These are phyloP conservation scores for Dolichomitus sp. DNA, from an alignment of 2,888 invertebrate genomes.

Conservation along the genomic window DNA sequence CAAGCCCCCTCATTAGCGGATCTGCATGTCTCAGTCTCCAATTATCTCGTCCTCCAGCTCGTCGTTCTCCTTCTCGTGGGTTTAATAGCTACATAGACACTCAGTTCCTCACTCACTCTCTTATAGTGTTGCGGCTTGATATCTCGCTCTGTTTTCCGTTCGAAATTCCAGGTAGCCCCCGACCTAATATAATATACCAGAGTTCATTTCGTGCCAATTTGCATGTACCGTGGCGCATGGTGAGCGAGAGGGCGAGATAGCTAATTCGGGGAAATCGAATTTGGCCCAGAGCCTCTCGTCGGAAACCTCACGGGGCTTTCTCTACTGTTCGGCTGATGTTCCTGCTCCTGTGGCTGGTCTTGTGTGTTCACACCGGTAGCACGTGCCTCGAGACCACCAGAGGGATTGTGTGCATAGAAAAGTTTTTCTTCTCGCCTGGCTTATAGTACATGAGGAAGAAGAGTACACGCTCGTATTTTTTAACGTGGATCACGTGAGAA, in stretches of 20 bases:
- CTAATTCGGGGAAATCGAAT: conserved; percentile 84
- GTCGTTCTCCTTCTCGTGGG: conserved; percentile 64
- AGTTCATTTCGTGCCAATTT: conserved; percentile 85
- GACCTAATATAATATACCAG: conserved; percentile 84
- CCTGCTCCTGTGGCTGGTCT: conserved; percentile 42
- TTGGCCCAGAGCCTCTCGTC: conserved; percentile 79
- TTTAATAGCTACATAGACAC: conserved; percentile 58
- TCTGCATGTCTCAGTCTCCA: conserved; percentile 84
- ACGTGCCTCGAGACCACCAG: conserved; percentile 61
- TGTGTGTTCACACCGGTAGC: conserved; percentile 59
- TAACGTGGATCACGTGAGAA: conserved; percentile 23
- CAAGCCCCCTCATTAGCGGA: conserved; percentile 83
- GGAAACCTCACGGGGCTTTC: conserved; percentile 63
- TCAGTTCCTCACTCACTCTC: conserved; percentile 28
- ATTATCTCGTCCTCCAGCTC: conserved; percentile 78
- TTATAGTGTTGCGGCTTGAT: conserved; percentile 53
- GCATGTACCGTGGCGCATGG: conserved; percentile 80
- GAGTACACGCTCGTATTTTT: conserved; percentile 26
- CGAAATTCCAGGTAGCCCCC: conserved; percentile 82
- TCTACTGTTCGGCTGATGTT: conserved; percentile 62
- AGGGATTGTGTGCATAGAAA: conserved; percentile 29
- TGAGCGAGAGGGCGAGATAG: conserved; percentile 66
- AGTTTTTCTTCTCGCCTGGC: conserved; percentile 46
- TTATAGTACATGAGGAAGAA: conserved; percentile 26
- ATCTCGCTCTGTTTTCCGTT: conserved; percentile 82